These are phyloP conservation scores for Agriopis aurantiaria DNA, from an alignment of 2,888 invertebrate species.

Conservation along the genomic window DNA sequence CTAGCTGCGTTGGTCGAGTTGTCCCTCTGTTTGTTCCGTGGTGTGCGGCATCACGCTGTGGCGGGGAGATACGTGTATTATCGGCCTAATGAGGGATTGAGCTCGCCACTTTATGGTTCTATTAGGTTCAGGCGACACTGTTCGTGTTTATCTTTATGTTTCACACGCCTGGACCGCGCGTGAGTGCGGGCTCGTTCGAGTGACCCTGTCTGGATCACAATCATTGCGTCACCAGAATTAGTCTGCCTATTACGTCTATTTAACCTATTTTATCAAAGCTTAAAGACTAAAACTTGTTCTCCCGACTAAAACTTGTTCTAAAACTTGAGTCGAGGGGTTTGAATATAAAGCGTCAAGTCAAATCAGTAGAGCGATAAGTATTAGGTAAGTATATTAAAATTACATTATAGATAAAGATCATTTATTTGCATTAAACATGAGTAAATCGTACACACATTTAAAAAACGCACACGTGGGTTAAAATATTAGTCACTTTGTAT, in stretches of 20 bases:
- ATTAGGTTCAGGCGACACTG: not conserved
- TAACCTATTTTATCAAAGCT: not conserved
- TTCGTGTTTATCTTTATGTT: not conserved
- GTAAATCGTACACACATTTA: no score
- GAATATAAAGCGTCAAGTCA: no score
- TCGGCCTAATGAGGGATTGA: constrained; percentile 1
- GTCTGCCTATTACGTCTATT: not conserved
- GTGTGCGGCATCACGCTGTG: not conserved
- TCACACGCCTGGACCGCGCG: not conserved
- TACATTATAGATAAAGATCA: no score
- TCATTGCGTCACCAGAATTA: not conserved
- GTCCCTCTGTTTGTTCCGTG: not conserved
- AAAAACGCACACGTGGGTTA: no score
- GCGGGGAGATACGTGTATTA: constrained; percentile 4
- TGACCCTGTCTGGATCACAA: not conserved
- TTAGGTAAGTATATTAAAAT: no score
- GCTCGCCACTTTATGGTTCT: not conserved
- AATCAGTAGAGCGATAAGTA: no score
- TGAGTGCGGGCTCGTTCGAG: not conserved
- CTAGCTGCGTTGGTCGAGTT: not conserved
- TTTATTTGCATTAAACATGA: no score
- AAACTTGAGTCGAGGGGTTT: no score
- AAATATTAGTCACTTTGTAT: no score
- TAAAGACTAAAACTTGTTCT: no score
- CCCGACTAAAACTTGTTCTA: no score